These are phyloP conservation scores for Pseudococcus jackbeardsleyi DNA, from an alignment of 2,888 invertebrate genomes.

Conservation along the genomic window DNA sequence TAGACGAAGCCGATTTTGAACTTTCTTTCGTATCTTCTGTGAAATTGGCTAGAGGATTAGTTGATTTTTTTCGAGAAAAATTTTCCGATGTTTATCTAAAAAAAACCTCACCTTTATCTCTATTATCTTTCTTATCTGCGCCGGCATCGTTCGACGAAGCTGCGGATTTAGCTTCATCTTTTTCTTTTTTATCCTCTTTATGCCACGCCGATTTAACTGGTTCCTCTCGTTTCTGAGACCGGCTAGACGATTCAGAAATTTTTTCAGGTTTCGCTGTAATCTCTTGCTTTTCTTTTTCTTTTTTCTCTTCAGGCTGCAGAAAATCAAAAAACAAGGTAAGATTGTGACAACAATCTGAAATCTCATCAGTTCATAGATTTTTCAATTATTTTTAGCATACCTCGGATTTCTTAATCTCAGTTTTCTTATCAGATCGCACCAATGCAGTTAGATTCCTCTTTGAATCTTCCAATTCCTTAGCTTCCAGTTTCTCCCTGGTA, in stretches of 20 bases:
- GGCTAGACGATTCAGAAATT: neutral
- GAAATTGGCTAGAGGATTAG: no score
- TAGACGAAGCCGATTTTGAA: conserved; percentile 25
- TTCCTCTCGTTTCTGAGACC: conserved; percentile 35
- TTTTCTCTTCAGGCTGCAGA: conserved; percentile 35
- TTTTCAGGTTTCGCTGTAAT: neutral
- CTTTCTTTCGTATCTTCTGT: conserved; percentile 35
- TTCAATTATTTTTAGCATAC: neutral
- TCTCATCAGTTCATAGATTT: no score
- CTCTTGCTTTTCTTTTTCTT: conserved; percentile 51
- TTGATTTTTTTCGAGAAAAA: neutral
- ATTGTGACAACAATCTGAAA: neutral
- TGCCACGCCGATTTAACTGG: conserved; percentile 46
- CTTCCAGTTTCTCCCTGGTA: conserved; percentile 75
- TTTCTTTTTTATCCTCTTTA: conserved; percentile 57
- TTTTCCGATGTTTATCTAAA: neutral
- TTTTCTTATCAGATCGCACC: conserved; percentile 66
- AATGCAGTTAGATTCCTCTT: conserved; percentile 70
- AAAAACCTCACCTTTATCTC: neutral
- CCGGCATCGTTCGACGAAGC: neutral
- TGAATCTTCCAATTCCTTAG: conserved; percentile 72
- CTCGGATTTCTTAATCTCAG: conserved; percentile 65
- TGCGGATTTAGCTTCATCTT: conserved; percentile 41
- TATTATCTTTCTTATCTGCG: conserved; percentile 5
- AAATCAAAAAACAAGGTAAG: neutral